Conservation (phyloP, 2,888 invertebrate genomes). For the Schrankia costaestrigalis region DNA sequence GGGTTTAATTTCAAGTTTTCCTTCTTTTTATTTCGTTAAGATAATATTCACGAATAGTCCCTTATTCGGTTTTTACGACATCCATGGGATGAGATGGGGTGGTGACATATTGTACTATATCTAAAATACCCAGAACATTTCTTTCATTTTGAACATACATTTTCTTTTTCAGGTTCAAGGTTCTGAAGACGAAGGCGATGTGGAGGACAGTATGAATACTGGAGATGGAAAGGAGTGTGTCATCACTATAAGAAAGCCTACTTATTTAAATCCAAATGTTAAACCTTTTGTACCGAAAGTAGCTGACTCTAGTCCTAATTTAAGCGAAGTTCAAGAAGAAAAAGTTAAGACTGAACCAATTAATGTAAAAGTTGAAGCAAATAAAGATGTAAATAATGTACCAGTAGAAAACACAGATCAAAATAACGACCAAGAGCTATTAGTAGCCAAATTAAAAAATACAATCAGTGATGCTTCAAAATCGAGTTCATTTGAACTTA, state of each 20-base stretch:
- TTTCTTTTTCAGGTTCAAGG: conserved; percentile 28
- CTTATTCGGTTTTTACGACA: no score
- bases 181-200: conserved; percentile 6
- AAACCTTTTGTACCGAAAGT: conserved; percentile 46
- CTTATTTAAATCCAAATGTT: conserved; percentile 54
- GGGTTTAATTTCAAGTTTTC: no score
- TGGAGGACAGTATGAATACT: not conserved
- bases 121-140: no score
- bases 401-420: not conserved
- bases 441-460: conserved; percentile 33
- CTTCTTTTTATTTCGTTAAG: no score
- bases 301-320: conserved; percentile 5
- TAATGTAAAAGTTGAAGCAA: not conserved
- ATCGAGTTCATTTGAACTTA: conserved; percentile 32
- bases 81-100: no score
- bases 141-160: not conserved
- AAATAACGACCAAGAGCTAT: conserved; percentile 11
- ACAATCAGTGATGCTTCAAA: conserved; percentile 42
- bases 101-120: no score
- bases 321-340: conserved; percentile 1
- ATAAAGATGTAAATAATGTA: conserved; percentile 1
- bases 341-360: not conserved
- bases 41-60: no score
- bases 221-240: conserved; percentile 4
- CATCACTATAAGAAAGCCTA: conserved; percentile 32